Conservation (phyloP, 1,140 invertebrate species). For the Epicauta chinensis region DNA sequence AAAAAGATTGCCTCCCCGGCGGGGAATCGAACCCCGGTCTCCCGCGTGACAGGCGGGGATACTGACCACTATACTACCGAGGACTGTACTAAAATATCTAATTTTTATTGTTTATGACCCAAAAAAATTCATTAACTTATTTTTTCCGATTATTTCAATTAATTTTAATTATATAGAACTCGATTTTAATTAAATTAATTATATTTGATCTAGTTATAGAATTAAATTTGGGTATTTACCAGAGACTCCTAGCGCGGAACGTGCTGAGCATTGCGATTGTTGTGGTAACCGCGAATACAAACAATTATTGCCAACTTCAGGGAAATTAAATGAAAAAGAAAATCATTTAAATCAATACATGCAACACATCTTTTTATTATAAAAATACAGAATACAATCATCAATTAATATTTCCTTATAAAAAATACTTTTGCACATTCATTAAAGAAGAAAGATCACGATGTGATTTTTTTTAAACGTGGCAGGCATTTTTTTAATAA, state of each 20-base stretch:
- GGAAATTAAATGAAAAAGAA: slow-evolving; percentile 11
- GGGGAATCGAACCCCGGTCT: slow-evolving; percentile 41
- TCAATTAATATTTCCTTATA: slow-evolving; percentile 37
- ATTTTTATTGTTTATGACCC: background rate
- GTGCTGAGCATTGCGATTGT: slow-evolving; percentile 27
- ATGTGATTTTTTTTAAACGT: background rate
- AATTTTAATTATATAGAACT: too few species aligned
- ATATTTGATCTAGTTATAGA: background rate
- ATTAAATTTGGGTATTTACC: slow-evolving; percentile 21
- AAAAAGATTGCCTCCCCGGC: slow-evolving; percentile 31
- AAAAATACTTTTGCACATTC: slow-evolving; percentile 39
- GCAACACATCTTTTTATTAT: slow-evolving; percentile 39
- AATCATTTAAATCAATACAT: slow-evolving; percentile 24
- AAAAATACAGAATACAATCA: slow-evolving; percentile 42
- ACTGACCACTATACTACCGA: slow-evolving; percentile 42
- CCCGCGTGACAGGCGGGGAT: slow-evolving; percentile 42
- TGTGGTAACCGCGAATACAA: slow-evolving; percentile 17
- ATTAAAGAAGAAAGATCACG: slow-evolving; percentile 16
- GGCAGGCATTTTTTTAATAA: background rate
- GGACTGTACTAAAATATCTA: slow-evolving; percentile 14
- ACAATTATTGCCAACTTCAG: slow-evolving; percentile 18
- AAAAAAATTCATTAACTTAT: background rate
- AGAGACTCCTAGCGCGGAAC: slow-evolving; percentile 25
- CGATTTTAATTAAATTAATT: too few species aligned
- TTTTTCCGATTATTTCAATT: too few species aligned